Evolutionary conservation across 2,797 vertebrate species (phyloP).

Genomic region (Yasuhikotakia modesta): DNA sequence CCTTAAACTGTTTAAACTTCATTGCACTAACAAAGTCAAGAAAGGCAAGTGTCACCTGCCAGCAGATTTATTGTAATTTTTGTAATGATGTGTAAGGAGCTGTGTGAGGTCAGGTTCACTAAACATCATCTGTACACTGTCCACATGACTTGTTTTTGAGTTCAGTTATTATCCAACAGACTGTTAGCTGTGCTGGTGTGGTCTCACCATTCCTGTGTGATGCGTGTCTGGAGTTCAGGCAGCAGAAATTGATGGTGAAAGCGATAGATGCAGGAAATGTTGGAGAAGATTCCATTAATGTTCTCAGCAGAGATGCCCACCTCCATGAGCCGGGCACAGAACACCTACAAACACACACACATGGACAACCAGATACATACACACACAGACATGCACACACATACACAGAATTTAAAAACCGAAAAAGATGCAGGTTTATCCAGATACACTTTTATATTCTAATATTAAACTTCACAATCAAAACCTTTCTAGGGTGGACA

Average conservation of each 20-base stretch:
- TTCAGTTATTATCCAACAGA: not conserved
- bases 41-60: not conserved
- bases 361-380: not conserved
- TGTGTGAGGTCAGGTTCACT: not conserved
- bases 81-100: not conserved
- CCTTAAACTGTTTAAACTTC: too few species aligned
- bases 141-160: not conserved
- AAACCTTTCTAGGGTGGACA: not conserved
- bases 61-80: not conserved
- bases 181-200: not conserved
- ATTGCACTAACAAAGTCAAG: not conserved
- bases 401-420: not conserved
- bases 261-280: slow-evolving; percentile 96
- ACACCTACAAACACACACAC: slow-evolving; percentile 77
- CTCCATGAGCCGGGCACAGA: slow-evolving; percentile 89
- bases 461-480: not conserved
- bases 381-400: not conserved
- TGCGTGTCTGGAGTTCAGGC: slow-evolving; percentile 90
- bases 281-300: slow-evolving; percentile 96
- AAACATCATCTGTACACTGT: not conserved
- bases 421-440: too few species aligned
- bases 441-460: too few species aligned
- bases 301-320: slow-evolving; percentile 89
- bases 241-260: slow-evolving; percentile 96
- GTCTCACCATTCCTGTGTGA: slow-evolving; percentile 90